Evolutionary conservation across 2,888 invertebrate species (phyloP), one percentile per base, ranked within the genome.

Genomic region (Ellobium chinense): DNA sequence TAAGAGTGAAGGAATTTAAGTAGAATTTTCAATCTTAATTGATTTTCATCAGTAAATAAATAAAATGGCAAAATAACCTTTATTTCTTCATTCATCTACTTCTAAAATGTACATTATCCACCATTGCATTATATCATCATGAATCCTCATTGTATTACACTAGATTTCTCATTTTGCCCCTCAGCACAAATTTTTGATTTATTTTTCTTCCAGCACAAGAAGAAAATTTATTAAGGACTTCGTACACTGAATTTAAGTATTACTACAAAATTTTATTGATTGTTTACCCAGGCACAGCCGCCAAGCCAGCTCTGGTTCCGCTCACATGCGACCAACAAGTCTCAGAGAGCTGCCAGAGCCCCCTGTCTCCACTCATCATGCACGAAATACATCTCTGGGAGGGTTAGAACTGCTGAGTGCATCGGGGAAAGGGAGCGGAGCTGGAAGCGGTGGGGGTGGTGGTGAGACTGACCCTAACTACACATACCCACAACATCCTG

Each of bases 341-440:
- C 83, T 86, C 65, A 65, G 88, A 69, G 87, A 86, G 73, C 84
- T 88, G 24, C 88, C 88, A 3, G 85, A 86, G 66, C 84, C 86
- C 36, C 88, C 88, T 0, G 77, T 82, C 29, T 62, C 60, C 69
- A 63, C 69, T 37, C 66, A 70, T 18, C 82, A 82, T 56, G 69
- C 60, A 4, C 72, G 63, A 1, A 81, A 73, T 46, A 76, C 54
- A 24, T 75, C 81, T 34, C 29, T 72, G 34, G 72, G 65, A 24
- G 78, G 78, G 0, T 12, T 60, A 7, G 77, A 77, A 18, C 5
- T 54, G 27, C 68, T 39, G 1, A 39, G 37, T 39, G 54, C 56
- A n/a, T 76, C 76, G 9, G 34, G 18, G 18, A 75, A 75, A 75
- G 37, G 29, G 14, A 27, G 54, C 9, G 27, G 54, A 34, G 29